Base-by-base conservation (phyloP, 2,888 invertebrate species). In the Ectemnius cavifrons region DNA sequence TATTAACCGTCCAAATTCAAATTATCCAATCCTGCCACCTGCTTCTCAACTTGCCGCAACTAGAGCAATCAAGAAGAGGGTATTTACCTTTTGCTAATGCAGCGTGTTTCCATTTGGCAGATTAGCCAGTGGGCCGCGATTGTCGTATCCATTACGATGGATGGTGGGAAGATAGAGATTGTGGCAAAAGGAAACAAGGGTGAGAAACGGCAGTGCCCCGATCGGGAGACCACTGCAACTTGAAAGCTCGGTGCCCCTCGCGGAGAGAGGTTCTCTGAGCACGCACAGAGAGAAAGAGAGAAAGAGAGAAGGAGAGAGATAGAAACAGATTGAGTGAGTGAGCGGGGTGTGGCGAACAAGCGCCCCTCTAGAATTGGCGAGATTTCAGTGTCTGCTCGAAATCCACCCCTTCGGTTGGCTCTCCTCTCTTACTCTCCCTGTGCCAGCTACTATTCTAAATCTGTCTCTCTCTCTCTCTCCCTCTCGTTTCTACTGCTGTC, bases 321-420 rank as follows among this genome's bases (percentile, higher is more conserved):
- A 11, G 49, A 47, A 16, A 56, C 28, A 16, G n/a, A 4, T 13
- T 57, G 14, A 18, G 56, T 23, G 28, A 49, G 60, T 23, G 47
- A 57, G 70, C 84, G 88, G 87, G 87, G 89, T 88, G 89, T 87
- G 89, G 87, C 88, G 82, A 86, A 81, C 85, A 52, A 16, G n/a
- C 86, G 81, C 85, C 88, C 86, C 86, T 86, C 86, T 85, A 83
- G 89, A 91, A 91, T 91, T 91, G 90, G 90, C 89, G 91, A 90
- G 90, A 91, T 91, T 89, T 89, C 86, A 87, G 86, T 88, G 87
- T 86, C 88, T 86, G 86, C 82, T 81, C 81, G 78, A 81, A 80
- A 81, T 79, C 80, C 75, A 80, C 73, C 80, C 81, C 73, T 73
- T 78, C 73, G 71, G 68, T 63, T 45, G 68, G 56, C 18, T 28